Conservation (phyloP, 2,888 invertebrate species). For the Barypeithes pellucidus region DNA sequence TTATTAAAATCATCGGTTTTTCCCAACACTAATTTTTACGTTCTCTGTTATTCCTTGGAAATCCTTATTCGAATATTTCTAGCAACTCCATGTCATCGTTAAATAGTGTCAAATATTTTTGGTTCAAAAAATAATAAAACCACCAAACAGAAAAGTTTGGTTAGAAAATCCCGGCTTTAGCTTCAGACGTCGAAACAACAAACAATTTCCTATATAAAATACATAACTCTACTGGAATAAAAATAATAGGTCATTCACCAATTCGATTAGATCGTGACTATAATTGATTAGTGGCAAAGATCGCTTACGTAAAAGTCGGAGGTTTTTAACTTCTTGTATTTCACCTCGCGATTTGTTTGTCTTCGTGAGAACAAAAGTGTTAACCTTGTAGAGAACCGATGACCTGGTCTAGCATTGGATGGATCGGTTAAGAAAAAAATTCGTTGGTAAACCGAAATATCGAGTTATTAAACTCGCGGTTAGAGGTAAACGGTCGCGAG, state of each 20-base stretch:
- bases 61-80: too few relatives aligned
- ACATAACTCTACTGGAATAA: not conserved
- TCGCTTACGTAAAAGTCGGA: not conserved
- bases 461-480: constrained; percentile 6
- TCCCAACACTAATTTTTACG: too few relatives aligned
- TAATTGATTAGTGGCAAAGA: not conserved
- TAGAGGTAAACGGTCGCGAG: constrained; percentile 6
- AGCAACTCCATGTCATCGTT: too few relatives aligned
- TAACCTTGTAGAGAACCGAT: constrained; percentile 12
- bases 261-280: not conserved
- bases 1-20: too few relatives aligned
- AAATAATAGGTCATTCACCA: constrained; percentile 13
- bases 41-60: too few relatives aligned
- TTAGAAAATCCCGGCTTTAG: too few relatives aligned
- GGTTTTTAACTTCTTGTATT: constrained; percentile 17
- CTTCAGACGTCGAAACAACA: too few relatives aligned
- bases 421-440: not conserved
- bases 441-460: not conserved
- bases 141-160: too few relatives aligned
- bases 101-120: too few relatives aligned
- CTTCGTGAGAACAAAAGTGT: constrained; percentile 8
- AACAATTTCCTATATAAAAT: too few relatives aligned
- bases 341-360: constrained; percentile 3
- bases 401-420: constrained; percentile 15
- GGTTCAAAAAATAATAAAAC: too few relatives aligned